These are phyloP conservation scores for Poicephalus meyeri DNA, from an alignment of 2,113 vertebrate genomes.

Conservation along the genomic window DNA sequence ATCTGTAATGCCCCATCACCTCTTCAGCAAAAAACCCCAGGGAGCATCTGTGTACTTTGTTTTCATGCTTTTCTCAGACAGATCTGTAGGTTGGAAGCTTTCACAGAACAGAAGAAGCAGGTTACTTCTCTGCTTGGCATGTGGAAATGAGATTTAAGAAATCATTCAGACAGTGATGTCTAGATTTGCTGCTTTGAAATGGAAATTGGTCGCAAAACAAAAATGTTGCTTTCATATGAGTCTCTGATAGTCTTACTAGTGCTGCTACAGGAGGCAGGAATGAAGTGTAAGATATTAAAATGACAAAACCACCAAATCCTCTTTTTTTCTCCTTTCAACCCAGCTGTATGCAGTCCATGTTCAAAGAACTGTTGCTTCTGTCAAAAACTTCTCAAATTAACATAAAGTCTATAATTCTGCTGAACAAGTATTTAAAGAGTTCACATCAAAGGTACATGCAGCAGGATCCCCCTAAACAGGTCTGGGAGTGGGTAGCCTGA, in stretches of 20 bases:
- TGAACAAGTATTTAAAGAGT: neutral
- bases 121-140: neutral
- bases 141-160: conserved; percentile 32
- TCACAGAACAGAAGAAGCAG: neutral
- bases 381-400: neutral
- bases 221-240: neutral
- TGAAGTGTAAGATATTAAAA: neutral
- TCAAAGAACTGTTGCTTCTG: neutral
- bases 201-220: conserved; percentile 32
- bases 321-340: neutral
- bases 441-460: accelerated
- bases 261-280: neutral
- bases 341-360: neutral
- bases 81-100: neutral
- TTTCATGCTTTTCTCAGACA: neutral
- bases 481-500: neutral
- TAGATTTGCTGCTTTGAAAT: conserved; percentile 45
- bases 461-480: accelerated
- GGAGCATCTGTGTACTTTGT: neutral
- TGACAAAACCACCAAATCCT: neutral
- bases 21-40: neutral
- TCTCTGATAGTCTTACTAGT: neutral
- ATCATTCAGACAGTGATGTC: neutral
- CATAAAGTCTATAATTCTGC: neutral
- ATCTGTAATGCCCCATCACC: neutral